phyloP scores from a whole-genome alignment of 1,140 invertebrate species.

The Polypedilum vanderplanki region DNA sequence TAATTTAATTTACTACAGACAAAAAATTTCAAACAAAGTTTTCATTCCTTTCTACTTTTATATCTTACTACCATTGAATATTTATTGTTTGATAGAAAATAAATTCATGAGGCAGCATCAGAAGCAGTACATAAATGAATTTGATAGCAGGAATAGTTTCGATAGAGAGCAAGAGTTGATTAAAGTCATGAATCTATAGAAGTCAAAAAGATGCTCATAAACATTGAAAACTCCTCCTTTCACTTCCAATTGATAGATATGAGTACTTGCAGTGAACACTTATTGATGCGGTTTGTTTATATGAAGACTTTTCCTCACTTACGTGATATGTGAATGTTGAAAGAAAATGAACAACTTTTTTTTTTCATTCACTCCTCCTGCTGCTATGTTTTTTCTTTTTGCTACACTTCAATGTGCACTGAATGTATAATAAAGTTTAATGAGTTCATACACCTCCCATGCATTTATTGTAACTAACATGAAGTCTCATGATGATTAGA shows the following conservation, averaged over 20 bases:
- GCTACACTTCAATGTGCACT: background rate
- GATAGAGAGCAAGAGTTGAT: background rate
- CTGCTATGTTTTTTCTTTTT: too few species aligned
- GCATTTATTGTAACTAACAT: background rate
- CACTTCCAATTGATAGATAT: background rate
- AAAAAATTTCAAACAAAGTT: too few species aligned
- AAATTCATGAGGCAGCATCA: background rate
- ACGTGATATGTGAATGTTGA: too few species aligned
- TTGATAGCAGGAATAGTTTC: background rate
- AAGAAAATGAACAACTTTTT: too few species aligned
- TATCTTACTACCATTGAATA: too few species aligned
- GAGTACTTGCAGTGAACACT: background rate
- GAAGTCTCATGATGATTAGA: constrained; percentile 4
- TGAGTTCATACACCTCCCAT: background rate
- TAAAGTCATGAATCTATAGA: background rate
- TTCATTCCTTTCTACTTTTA: too few species aligned
- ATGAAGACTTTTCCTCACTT: too few species aligned
- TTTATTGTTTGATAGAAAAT: too few species aligned
- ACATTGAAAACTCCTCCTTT: background rate
- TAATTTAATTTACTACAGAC: too few species aligned
- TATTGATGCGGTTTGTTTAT: constrained; percentile 3
- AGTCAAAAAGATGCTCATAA: background rate
- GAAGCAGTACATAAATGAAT: background rate
- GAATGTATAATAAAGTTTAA: background rate
- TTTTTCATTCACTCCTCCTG: too few species aligned